Percentiles rank a stretch among this genome's conserved stretches.
Conservation (phyloP, 2,888 invertebrate species). For the Melipona bicolor region DNA sequence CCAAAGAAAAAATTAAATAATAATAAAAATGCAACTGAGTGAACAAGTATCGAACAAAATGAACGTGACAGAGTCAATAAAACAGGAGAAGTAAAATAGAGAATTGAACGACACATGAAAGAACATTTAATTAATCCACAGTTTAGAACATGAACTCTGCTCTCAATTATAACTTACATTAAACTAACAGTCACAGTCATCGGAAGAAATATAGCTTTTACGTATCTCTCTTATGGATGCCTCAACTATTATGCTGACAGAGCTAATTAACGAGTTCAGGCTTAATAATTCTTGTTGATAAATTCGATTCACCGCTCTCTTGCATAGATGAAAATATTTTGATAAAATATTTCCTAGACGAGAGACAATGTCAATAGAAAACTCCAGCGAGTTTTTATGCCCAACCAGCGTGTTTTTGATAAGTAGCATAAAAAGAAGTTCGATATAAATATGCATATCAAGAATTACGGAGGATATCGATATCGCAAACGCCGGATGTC, state of each 20-base stretch:
- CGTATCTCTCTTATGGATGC: no score
- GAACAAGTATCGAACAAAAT: background rate
- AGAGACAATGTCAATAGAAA: background rate
- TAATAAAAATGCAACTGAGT: background rate
- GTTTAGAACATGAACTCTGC: constrained; percentile 6
- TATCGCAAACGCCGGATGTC: constrained; percentile 12
- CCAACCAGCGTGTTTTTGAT: constrained; percentile 35
- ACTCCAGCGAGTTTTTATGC: constrained; percentile 14
- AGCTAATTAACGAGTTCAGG: background rate
- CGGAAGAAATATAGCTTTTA: background rate
- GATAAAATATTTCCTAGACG: background rate
- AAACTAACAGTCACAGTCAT: background rate
- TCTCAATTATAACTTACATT: constrained; percentile 34
- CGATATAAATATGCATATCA: constrained; percentile 51
- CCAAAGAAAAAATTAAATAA: background rate
- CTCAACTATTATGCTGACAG: background rate
- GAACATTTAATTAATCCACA: constrained; percentile 28
- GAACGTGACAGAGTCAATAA: background rate
- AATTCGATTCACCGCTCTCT: background rate
- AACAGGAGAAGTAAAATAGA: background rate
- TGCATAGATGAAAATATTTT: background rate
- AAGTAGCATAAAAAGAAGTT: constrained; percentile 12
- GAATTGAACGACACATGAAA: constrained; percentile 30
- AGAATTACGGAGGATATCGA: constrained; percentile 24
- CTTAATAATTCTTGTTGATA: background rate